Evolutionary conservation across 92 coral and sea anemone genomes (phyloP), one percentile per base, ranked within the genome.

Genomic region (Palythoa caribaeorum): DNA sequence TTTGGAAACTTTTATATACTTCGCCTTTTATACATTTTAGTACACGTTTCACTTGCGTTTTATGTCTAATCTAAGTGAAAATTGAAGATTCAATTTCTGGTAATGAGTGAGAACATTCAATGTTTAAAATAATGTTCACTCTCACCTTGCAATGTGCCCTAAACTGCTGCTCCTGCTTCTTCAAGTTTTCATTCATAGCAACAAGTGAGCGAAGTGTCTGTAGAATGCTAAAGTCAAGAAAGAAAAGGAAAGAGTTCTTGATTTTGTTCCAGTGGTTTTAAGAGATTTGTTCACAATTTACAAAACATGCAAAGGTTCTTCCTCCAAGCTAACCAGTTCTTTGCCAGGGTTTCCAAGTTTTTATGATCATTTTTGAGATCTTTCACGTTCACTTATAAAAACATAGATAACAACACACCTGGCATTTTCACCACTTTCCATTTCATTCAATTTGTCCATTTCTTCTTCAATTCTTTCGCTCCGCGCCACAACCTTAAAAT

Each of bases 131-230:
- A 11, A 11, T 55, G 14, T 55, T 55, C 62, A 11, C 71, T 62
- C 38, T 51, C 84, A 97, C 99, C 99, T 97, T 97, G 92, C 99
- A 97, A 51, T 97, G 99, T 13, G 98, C 96, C 71, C 98, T 91
- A 74, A 97, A 97, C 90, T 97, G 98, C 71, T 97, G 99, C 68
- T 97, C 99, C 74, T 97, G 98, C 50, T 92, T 92, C 83, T 97
- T 97, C 73, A 97, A 93, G 83, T 94, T 95, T 87, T 97, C 99
- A 79, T 97, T 97, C 98, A 95, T 94, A 50, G 98, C 99, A 80
- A 97, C 99, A 9, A 97, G 90, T 35, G 95, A 97, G 52, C 98
- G 96, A 53, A 97, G 98, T 57, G 79, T 94, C 37, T 97, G 94
- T n/a, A 95, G 94, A 85, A 97, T 92, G 77, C 98, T 96, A 38